phyloP scores from a whole-genome alignment of 2,888 invertebrate genomes.

The Diogma glabrata region DNA sequence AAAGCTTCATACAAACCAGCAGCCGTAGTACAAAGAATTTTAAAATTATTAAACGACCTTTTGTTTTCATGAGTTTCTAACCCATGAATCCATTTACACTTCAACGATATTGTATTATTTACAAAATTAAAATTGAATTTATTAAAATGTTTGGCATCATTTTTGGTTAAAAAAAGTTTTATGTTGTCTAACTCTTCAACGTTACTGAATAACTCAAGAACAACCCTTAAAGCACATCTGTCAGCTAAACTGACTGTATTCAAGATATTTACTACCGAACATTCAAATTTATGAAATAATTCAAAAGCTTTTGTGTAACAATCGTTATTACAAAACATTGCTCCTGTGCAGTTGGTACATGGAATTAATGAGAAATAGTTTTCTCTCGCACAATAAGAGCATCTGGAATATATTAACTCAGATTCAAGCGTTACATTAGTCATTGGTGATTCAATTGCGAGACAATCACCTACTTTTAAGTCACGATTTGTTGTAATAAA shows the following conservation, averaged over 20 bases:
- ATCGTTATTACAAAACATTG: slow-evolving; percentile 33
- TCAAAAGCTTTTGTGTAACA: slow-evolving; percentile 44
- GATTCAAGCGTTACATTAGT: no score
- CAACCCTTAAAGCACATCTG: slow-evolving; percentile 57
- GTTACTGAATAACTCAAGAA: slow-evolving; percentile 33
- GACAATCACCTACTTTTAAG: slow-evolving; percentile 60
- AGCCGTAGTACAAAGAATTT: slow-evolving; percentile 57
- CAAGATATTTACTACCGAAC: slow-evolving; percentile 51
- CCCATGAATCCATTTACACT: slow-evolving; percentile 47
- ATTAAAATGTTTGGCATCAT: slow-evolving; percentile 17
- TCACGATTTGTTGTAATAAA: slow-evolving; percentile 55
- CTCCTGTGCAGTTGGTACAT: slow-evolving; percentile 32
- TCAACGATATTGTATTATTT: no score
- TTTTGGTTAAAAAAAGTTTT: slow-evolving; percentile 29
- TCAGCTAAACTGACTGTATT: slow-evolving; percentile 56
- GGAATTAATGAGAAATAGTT: slow-evolving; percentile 33
- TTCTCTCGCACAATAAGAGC: slow-evolving; percentile 33
- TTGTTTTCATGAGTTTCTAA: slow-evolving; percentile 56
- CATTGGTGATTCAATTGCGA: slow-evolving; percentile 67
- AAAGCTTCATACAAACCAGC: slow-evolving; percentile 52
- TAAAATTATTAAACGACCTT: slow-evolving; percentile 52
- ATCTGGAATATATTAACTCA: no score
- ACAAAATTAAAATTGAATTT: slow-evolving; percentile 32
- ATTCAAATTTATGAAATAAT: slow-evolving; percentile 67
- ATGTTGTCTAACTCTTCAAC: no score